These are phyloP conservation scores for Pelosia muscerda DNA, from an alignment of 2,888 invertebrate species.

Conservation along the genomic window DNA sequence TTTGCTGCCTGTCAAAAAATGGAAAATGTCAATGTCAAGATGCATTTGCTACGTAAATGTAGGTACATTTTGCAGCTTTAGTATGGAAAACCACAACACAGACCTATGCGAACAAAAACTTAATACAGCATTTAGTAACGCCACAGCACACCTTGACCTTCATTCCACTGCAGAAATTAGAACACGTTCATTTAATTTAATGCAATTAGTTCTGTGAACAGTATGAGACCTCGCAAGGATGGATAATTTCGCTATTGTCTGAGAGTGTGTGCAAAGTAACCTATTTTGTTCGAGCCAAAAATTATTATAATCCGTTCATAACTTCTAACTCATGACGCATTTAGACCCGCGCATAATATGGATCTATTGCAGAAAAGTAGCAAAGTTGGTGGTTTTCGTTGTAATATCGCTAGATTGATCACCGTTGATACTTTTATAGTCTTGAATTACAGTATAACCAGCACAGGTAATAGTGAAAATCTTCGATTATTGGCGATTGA, in stretches of 20 bases:
- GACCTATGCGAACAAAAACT: conserved; percentile 48
- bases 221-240: too few relatives aligned
- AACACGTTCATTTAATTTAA: conserved; percentile 38
- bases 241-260: too few relatives aligned
- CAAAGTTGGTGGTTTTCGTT: background rate
- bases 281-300: too few relatives aligned
- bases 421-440: background rate
- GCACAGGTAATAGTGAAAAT: background rate
- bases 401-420: background rate
- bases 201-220: too few relatives aligned
- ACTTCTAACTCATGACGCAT: background rate
- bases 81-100: conserved; percentile 28
- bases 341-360: background rate
- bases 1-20: too few relatives aligned
- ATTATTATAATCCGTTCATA: too few relatives aligned
- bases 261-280: too few relatives aligned
- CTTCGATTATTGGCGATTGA: too few relatives aligned
- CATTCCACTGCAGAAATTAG: conserved; percentile 35
- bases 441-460: background rate
- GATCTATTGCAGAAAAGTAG: background rate
- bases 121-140: conserved; percentile 48
- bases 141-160: conserved; percentile 49
- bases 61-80: too few relatives aligned
- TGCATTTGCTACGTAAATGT: too few relatives aligned
- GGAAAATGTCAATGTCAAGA: too few relatives aligned